These are phyloP conservation scores for Nothoprocta perdicaria DNA, from an alignment of 2,113 vertebrate genomes.

Conservation along the genomic window DNA sequence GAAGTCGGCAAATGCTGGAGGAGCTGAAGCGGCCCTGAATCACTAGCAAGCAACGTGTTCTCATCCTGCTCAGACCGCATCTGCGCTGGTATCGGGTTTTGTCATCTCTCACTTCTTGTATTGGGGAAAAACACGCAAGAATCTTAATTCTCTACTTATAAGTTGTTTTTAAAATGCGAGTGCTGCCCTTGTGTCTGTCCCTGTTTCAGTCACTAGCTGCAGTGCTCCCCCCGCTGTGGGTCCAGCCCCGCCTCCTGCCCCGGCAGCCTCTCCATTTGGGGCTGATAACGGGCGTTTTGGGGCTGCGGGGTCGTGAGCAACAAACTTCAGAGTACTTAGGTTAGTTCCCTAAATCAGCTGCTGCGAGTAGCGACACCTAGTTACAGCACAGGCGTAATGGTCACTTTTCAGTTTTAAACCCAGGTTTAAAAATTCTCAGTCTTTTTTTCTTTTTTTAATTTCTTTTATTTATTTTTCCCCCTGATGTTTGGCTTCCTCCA, in stretches of 20 bases:
- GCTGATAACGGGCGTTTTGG: background rate
- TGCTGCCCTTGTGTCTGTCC: background rate
- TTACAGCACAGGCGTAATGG: background rate
- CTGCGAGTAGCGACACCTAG: background rate
- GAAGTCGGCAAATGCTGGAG: background rate
- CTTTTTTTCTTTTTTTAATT: background rate
- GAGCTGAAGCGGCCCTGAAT: background rate
- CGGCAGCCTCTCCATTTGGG: accelerated
- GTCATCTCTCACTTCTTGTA: background rate
- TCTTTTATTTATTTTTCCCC: background rate
- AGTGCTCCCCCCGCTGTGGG: background rate
- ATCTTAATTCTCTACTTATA: background rate
- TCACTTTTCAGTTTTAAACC: background rate
- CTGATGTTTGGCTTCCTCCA: accelerated
- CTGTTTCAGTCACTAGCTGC: background rate
- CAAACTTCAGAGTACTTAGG: background rate
- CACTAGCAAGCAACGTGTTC: background rate
- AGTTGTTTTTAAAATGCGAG: background rate
- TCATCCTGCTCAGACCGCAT: background rate
- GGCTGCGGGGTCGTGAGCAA: accelerated
- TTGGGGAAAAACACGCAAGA: background rate
- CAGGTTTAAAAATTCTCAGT: background rate
- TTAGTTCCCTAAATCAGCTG: background rate
- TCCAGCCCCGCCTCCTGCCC: background rate
- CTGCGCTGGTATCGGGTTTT: background rate